phyloP scores from a whole-genome alignment of 1,140 invertebrate species.

The Cylas formicarius region DNA sequence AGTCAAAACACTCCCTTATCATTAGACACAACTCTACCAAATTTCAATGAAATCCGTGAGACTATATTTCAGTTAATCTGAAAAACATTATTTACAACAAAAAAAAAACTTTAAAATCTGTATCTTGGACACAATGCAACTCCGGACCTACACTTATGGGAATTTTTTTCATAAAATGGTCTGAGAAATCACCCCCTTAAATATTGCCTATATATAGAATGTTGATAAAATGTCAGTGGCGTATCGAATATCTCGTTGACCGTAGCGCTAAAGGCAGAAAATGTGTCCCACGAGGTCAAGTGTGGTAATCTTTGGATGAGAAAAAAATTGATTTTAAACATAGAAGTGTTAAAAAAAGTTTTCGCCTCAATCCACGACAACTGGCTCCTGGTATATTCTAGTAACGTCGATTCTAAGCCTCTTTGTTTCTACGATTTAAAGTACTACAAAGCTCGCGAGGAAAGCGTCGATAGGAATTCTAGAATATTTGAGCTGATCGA shows the following conservation, averaged over 20 bases:
- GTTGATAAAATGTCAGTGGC: conserved; percentile 3
- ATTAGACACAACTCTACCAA: too few species aligned
- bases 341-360: conserved; percentile 19
- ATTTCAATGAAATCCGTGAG: too few species aligned
- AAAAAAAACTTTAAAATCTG: conserved; percentile 2
- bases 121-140: neutral
- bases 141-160: neutral
- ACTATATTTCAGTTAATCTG: neutral
- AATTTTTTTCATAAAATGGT: neutral
- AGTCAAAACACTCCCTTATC: too few species aligned
- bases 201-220: neutral
- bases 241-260: conserved; percentile 23
- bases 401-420: conserved; percentile 23
- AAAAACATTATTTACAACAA: too few species aligned
- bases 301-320: conserved; percentile 22
- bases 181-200: neutral
- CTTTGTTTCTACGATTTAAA: conserved; percentile 20
- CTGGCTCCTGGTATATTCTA: conserved; percentile 23
- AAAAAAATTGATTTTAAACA: conserved; percentile 19
- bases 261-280: too few species aligned
- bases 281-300: conserved; percentile 18
- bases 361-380: conserved; percentile 18
- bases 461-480: conserved; percentile 11
- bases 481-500: conserved; percentile 12
- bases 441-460: conserved; percentile 17